Evolutionary conservation across 1,140 invertebrate species (phyloP), one percentile per base, ranked within the genome.

Genomic region (Brachionus angularis): DNA sequence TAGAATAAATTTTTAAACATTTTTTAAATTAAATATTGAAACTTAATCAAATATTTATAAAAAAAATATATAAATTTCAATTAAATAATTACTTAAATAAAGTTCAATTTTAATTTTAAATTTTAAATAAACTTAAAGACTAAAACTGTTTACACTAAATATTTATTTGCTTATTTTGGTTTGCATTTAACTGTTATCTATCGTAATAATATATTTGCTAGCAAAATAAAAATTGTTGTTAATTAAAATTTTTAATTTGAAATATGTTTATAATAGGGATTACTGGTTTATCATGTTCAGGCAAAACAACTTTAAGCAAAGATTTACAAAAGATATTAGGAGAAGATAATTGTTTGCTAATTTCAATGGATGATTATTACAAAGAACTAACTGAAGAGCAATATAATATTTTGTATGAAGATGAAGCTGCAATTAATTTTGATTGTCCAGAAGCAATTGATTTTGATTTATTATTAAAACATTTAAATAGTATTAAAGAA

Each of bases 331-430:
- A 46, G 23, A 29, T 21, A 5, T 21, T 67, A 0, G 62, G 62
- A 7, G 23, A 67, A 67, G 39, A 67, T 0, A 16, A 67, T 2
- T 67, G 62, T 50, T 25, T 67, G 14, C 23, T 67, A 27, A 67
- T 67, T 27, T 67, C 62, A 2, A 8, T 67, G 14, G 62, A 67
- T n/a, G 42, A 50, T 25, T 67, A 67, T 50, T 67, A 67, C 12
- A 67, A 67, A 25, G 62, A 67, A 23, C 23, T 67, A 18, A 67
- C n/a, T 23, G 29, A 46, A 46, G 62, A 67, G 23, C 23, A 67
- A 23, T 46, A 67, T 8, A 50, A 67, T 25, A 67, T 67, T 67
- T 50, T 67, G 21, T 42, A 67, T 23, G 21, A 46, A 31, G 62
- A 67, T 33, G 29, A 67, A 46, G 62, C 62, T 8, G 42, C 25